A percentile compares a stretch with the other conserved stretches of the same genome.
phyloP scores from a whole-genome alignment of 2,113 vertebrate species.

The Periophthalmus modestus region DNA sequence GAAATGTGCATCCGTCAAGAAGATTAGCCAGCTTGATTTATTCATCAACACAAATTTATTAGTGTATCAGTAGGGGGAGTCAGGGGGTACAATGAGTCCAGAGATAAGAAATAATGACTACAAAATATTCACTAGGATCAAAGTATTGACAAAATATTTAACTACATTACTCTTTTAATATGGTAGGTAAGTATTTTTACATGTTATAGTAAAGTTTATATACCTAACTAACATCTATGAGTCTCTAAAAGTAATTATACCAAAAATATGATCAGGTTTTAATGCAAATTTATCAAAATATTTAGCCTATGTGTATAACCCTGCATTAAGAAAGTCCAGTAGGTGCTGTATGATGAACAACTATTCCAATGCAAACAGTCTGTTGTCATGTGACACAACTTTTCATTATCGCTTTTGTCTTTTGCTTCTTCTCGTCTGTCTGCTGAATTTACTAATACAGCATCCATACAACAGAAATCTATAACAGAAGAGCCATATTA shows the following conservation, averaged over 20 bases:
- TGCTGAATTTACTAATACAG: conserved; percentile 33
- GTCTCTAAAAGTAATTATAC: neutral
- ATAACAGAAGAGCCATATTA: conserved; percentile 62
- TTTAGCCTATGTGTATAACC: no score
- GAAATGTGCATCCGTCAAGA: conserved; percentile 69
- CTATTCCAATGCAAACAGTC: neutral
- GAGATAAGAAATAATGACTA: neutral
- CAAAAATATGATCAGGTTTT: no score
- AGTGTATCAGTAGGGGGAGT: neutral
- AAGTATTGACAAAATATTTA: neutral
- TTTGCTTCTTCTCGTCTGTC: conserved; percentile 21
- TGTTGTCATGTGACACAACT: neutral
- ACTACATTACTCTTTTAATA: no score
- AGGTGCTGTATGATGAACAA: neutral
- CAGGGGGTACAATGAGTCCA: neutral
- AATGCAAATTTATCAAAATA: no score
- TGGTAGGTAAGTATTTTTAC: no score
- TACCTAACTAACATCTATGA: neutral
- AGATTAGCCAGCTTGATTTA: conserved; percentile 79
- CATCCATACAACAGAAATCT: conserved; percentile 48
- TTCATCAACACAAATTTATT: conserved; percentile 71
- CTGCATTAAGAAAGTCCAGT: no score
- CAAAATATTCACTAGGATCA: neutral
- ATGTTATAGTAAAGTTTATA: no score
- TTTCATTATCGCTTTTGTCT: neutral